Evolutionary conservation across 2,888 invertebrate genomes (phyloP), one percentile per base, ranked within the genome.

Genomic region (Melinopterus prodromus): DNA sequence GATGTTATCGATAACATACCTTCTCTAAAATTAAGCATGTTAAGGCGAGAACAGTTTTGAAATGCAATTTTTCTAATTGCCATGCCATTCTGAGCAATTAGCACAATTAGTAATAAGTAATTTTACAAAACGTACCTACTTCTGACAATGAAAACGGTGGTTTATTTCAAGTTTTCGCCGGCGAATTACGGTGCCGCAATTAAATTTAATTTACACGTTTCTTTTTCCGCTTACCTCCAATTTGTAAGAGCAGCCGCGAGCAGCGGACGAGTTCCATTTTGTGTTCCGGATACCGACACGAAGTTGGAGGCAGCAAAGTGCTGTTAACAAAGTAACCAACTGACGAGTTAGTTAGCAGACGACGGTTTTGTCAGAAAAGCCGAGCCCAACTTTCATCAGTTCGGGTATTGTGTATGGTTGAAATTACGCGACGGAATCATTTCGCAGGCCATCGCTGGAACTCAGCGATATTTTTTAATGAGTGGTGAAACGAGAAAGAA

Each of bases 141-240:
- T 53, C 53, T 53, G 53, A 53, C 53, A 53, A 53, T 53, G 53
- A 53, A 53, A 2, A 53, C 53, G 53, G 53, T 53, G 53, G 53
- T 53, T 53, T 53, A 53, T 53, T 53, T 53, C 53, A 53, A 53
- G 53, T 53, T 53, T 53, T 53, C 53, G 53, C 53, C 12, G 9
- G 53, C 53, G 53, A 53, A 53, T 53, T 53, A 53, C 53, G 53
- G 9, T 12, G 53, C 53, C 53, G 53, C 53, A 53, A 53, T 53
- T 53, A 53, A 53, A 53, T 53, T 53, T 53, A 53, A 53, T 53
- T 53, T 53, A 53, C 53, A 53, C 53, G 53, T 53, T 53, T 53
- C 53, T 53, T 53, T 53, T 53, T 53, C 53, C 53, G 53, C 53
- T 53, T 53, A 53, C 53, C 53, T 53, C 53, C 53, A 53, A 53